phyloP scores from a whole-genome alignment of 2,797 vertebrate genomes.

The Ptychobarbus kaznakovi region DNA sequence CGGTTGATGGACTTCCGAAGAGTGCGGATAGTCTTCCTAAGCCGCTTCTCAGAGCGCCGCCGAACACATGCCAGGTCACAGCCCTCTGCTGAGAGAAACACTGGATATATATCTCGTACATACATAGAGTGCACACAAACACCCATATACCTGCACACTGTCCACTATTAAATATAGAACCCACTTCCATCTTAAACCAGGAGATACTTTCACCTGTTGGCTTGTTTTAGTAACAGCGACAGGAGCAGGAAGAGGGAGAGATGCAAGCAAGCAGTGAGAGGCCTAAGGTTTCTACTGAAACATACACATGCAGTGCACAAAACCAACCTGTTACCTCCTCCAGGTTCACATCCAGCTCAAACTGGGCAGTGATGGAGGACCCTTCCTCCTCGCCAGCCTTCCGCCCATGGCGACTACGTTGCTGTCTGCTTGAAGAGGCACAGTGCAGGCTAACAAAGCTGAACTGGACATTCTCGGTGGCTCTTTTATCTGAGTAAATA shows the following conservation, averaged over 20 bases:
- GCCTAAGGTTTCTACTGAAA: conserved; percentile 51
- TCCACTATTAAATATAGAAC: neutral
- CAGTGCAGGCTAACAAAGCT: conserved; percentile 93
- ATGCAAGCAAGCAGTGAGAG: conserved; percentile 58
- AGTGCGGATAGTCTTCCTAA: conserved; percentile 92
- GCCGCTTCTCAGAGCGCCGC: conserved; percentile 90
- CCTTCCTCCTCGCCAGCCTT: conserved; percentile 82
- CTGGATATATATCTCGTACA: conserved; percentile 62
- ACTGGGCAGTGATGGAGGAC: conserved; percentile 89
- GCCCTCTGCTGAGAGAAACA: conserved; percentile 81
- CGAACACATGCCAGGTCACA: conserved; percentile 89
- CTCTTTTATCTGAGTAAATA: conserved; percentile 81
- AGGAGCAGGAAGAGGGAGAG: conserved; percentile 49
- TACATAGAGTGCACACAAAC: conserved; percentile 10
- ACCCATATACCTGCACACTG: conserved; percentile 24
- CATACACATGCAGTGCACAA: conserved; percentile 74
- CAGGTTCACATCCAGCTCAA: conserved; percentile 92
- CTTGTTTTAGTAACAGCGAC: conserved; percentile 69
- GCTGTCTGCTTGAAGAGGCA: conserved; percentile 79
- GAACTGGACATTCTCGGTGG: conserved; percentile 90
- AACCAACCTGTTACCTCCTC: conserved; percentile 99
- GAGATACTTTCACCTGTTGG: conserved; percentile 89
- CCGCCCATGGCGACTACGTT: conserved; percentile 81
- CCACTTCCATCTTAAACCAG: conserved; percentile 84
- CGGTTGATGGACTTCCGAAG: conserved; percentile 91